Evolutionary conservation across 2,888 invertebrate species (phyloP).

Genomic region (Cynaeus angustus): DNA sequence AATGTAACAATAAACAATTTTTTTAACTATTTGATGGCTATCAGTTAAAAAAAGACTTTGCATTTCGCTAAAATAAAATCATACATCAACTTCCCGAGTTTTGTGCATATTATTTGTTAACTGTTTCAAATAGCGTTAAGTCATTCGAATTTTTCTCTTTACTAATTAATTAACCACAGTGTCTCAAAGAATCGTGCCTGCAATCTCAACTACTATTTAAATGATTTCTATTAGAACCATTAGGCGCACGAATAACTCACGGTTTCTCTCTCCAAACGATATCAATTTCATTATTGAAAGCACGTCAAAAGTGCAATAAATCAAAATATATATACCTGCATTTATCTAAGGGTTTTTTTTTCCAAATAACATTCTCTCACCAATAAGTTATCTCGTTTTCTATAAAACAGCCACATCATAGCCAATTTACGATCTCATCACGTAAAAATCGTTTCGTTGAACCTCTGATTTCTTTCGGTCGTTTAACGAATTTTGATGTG

Average conservation of each 20-base stretch:
- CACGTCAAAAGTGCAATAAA: conserved; percentile 2
- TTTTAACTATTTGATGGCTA: too few relatives aligned
- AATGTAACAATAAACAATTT: too few relatives aligned
- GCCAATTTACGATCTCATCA: neutral
- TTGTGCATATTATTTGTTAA: too few relatives aligned
- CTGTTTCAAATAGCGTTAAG: conserved; percentile 1
- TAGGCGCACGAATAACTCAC: conserved; percentile 11
- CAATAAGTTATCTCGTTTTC: conserved; percentile 5
- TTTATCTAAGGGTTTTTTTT: neutral
- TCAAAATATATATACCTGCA: neutral
- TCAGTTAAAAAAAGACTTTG: too few relatives aligned
- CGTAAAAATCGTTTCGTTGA: conserved; percentile 2
- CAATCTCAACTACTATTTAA: conserved; percentile 8
- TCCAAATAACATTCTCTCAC: neutral
- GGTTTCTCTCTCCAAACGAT: conserved; percentile 9
- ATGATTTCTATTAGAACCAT: conserved; percentile 15
- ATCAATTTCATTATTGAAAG: conserved; percentile 13
- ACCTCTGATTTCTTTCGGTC: conserved; percentile 14
- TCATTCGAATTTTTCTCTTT: conserved; percentile 14
- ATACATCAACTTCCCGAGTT: too few relatives aligned
- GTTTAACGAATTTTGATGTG: conserved; percentile 26
- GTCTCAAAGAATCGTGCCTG: conserved; percentile 20
- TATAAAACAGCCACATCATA: conserved; percentile 13
- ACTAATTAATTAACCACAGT: conserved; percentile 12
- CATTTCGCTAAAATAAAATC: too few relatives aligned